These are phyloP conservation scores for Pseudomyrmex cubaensis DNA, from an alignment of 1,140 invertebrate species.

Conservation along the genomic window DNA sequence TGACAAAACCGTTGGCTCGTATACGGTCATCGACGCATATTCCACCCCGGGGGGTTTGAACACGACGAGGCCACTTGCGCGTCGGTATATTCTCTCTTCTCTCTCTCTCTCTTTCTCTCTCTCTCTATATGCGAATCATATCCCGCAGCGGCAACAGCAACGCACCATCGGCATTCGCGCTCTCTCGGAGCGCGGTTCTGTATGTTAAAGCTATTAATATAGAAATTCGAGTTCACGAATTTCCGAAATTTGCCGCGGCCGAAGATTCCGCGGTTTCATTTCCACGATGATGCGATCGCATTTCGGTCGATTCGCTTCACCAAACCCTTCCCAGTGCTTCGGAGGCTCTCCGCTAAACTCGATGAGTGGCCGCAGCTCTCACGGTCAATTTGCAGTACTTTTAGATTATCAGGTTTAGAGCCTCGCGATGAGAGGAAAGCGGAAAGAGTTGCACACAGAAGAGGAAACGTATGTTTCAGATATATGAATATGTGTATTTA, in stretches of 20 bases:
- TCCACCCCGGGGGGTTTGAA: slow-evolving; percentile 29
- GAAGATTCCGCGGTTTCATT: slow-evolving; percentile 61
- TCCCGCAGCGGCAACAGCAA: neutral
- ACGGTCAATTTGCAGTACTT: slow-evolving; percentile 16
- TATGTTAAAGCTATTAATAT: slow-evolving; percentile 57
- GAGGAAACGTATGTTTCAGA: neutral
- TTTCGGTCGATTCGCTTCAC: slow-evolving; percentile 21
- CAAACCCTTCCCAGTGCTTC: neutral
- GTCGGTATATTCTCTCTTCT: slow-evolving; percentile 29
- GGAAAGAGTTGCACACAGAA: neutral
- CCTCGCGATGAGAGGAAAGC: neutral
- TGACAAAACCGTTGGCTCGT: slow-evolving; percentile 76
- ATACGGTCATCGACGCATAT: slow-evolving; percentile 67
- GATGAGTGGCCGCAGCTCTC: neutral
- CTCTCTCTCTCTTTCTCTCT: too few relatives aligned
- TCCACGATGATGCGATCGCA: slow-evolving; percentile 34
- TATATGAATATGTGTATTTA: slow-evolving; percentile 6
- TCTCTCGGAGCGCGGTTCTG: neutral
- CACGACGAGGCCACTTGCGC: slow-evolving; percentile 53
- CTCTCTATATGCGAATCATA: slow-evolving; percentile 2
- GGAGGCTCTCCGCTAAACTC: slow-evolving; percentile 2
- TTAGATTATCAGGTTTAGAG: neutral
- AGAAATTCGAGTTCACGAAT: slow-evolving; percentile 46
- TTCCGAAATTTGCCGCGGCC: slow-evolving; percentile 42
- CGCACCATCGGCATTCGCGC: slow-evolving; percentile 41